Percentiles rank a stretch among this genome's conserved stretches.
Evolutionary conservation across 1,140 invertebrate genomes (phyloP).

Genomic region (Calosoma granatense): DNA sequence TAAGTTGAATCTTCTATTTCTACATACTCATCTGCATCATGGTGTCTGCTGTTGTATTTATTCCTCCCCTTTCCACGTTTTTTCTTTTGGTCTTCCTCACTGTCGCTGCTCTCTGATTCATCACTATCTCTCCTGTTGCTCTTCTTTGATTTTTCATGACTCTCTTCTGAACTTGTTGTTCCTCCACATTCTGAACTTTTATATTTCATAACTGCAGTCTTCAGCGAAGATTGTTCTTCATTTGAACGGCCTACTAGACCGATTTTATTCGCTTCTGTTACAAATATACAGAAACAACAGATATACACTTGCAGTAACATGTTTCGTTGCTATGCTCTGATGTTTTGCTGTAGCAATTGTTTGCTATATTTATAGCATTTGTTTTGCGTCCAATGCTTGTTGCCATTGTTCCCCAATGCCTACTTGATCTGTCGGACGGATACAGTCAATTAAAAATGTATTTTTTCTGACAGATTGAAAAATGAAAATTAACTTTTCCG

Average conservation of each 20-base stretch:
- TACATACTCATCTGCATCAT: too few relatives aligned
- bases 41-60: too few relatives aligned
- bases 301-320: background rate
- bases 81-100: background rate
- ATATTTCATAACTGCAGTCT: background rate
- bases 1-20: too few relatives aligned
- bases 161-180: background rate
- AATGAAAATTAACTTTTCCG: too few relatives aligned
- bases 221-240: background rate
- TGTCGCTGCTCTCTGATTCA: background rate
- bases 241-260: background rate
- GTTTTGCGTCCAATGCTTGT: too few relatives aligned
- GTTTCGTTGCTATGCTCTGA: background rate
- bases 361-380: too few relatives aligned
- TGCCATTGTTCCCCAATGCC: too few relatives aligned
- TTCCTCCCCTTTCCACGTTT: background rate
- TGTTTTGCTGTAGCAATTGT: background rate
- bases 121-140: background rate
- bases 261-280: background rate
- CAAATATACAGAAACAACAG: background rate
- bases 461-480: too few relatives aligned
- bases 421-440: too few relatives aligned
- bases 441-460: too few relatives aligned
- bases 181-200: background rate
- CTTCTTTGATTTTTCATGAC: background rate